Evolutionary conservation across 2,888 invertebrate genomes (phyloP), one percentile per base, ranked within the genome.

Genomic region (Chirona hameri): DNA sequence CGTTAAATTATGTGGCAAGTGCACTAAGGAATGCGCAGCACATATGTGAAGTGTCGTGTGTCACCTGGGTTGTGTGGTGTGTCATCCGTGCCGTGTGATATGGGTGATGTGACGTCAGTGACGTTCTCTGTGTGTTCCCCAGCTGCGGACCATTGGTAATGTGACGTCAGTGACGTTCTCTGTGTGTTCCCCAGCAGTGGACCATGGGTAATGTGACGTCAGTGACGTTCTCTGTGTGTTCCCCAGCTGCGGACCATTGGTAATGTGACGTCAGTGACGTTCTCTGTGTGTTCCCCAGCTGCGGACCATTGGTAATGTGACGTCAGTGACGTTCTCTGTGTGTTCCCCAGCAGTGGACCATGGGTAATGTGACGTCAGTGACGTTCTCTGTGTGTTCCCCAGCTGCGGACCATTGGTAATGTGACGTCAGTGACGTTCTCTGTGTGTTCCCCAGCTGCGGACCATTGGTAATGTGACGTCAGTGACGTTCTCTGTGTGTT

Each of bases 81-180:
- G 39, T 39, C 4, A 2, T 39, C 4, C 7, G 39, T 39, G 39
- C 39, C 39, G 39, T 39, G 39, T 39, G 39, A 39, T 7, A 2
- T 39, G 39, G 39, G 39, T 39, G 39, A 39, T 39, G 39, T 39
- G 39, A 39, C 39, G 39, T 39, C n/a, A n/a, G 39, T 39, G 39
- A 21, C 57, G 14, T 15, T 29, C 12, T 24, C 57, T 27, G 12
- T 82, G 27, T 60, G 29, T 46, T 79, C 79, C n/a, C 29, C 31
- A 72, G 72, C 72, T 72, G 21, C 72, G 72, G 3, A 21, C 72
- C n/a, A 72, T 72, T n/a, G n/a, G n/a, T n/a, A n/a, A n/a, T n/a
- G n/a, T n/a, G 39, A 39, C 39, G 39, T 39, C n/a, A n/a, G 39
- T 39, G 39, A 21, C 57, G 14, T 15, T 29, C 12, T 24, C 57